Evolutionary conservation across 2,113 vertebrate genomes (phyloP).

Genomic region (Seriola dumerili): DNA sequence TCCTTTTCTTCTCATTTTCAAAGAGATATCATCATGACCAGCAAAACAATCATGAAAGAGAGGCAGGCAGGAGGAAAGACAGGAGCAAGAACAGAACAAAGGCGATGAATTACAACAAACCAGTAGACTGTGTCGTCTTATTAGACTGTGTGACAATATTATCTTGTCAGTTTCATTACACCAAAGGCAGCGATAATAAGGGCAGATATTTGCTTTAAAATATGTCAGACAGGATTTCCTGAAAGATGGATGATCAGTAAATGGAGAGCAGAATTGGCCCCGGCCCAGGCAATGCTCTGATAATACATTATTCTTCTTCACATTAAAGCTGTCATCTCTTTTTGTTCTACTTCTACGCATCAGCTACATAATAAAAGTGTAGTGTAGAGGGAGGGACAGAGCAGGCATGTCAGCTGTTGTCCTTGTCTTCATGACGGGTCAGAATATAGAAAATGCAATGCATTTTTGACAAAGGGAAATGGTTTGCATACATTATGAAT

Average conservation of each 20-base stretch:
- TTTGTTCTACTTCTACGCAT: constrained; percentile 52
- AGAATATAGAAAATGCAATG: constrained; percentile 10
- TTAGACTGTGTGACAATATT: constrained; percentile 75
- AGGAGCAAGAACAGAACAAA: constrained; percentile 61
- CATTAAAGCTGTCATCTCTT: constrained; percentile 69
- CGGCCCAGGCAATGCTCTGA: constrained; percentile 20
- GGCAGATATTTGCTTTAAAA: constrained; percentile 69
- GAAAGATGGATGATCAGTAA: constrained; percentile 65
- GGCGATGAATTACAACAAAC: constrained; percentile 70
- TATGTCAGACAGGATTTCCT: constrained; percentile 55
- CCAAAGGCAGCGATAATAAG: constrained; percentile 68
- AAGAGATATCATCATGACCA: constrained; percentile 79
- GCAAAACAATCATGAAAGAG: constrained; percentile 76
- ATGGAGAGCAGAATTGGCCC: constrained; percentile 36
- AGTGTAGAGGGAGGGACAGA: constrained; percentile 45
- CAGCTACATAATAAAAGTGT: constrained; percentile 55
- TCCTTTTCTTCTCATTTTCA: constrained; percentile 76
- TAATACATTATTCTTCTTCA: constrained; percentile 60
- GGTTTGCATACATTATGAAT: constrained; percentile 7
- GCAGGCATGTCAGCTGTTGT: constrained; percentile 71
- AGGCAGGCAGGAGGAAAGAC: constrained; percentile 49
- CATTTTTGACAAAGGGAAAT: constrained; percentile 3
- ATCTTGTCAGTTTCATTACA: constrained; percentile 75
- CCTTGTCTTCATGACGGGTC: constrained; percentile 59
- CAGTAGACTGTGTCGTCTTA: constrained; percentile 69